Percentiles rank a stretch among this genome's conserved stretches.
Conservation (phyloP, 2,113 vertebrate species). For the Jaculus jaculus region DNA sequence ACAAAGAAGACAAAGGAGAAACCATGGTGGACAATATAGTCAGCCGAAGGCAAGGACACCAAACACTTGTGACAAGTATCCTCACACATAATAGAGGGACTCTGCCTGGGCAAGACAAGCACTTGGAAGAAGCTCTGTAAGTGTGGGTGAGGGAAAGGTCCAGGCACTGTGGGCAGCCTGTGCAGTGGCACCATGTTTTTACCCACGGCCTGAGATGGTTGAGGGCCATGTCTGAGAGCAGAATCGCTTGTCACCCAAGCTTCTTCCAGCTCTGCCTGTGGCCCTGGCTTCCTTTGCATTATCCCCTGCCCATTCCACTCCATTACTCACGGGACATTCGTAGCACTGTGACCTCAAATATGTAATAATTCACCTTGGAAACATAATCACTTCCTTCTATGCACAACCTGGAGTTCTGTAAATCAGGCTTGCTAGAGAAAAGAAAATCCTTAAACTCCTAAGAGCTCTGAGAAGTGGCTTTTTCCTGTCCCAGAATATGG, state of each 20-base stretch:
- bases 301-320: slow-evolving; percentile 52
- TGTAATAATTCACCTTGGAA: slow-evolving; percentile 71
- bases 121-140: background rate
- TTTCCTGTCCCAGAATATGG: background rate
- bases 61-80: background rate
- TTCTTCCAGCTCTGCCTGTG: background rate
- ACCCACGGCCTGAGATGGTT: background rate
- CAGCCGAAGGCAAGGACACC: background rate
- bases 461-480: background rate
- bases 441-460: slow-evolving; percentile 66
- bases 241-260: background rate
- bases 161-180: background rate
- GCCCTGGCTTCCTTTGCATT: slow-evolving; percentile 55
- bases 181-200: background rate
- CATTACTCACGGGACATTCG: slow-evolving; percentile 66
- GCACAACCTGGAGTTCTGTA: slow-evolving; percentile 65
- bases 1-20: background rate
- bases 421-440: slow-evolving; percentile 58
- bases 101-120: background rate
- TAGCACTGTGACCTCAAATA: slow-evolving; percentile 53
- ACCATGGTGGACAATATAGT: fast-evolving
- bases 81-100: background rate
- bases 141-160: background rate
- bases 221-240: background rate
- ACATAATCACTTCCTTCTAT: slow-evolving; percentile 40